phyloP scores from a whole-genome alignment of 2,113 vertebrate genomes.

The Antennarius striatus region DNA sequence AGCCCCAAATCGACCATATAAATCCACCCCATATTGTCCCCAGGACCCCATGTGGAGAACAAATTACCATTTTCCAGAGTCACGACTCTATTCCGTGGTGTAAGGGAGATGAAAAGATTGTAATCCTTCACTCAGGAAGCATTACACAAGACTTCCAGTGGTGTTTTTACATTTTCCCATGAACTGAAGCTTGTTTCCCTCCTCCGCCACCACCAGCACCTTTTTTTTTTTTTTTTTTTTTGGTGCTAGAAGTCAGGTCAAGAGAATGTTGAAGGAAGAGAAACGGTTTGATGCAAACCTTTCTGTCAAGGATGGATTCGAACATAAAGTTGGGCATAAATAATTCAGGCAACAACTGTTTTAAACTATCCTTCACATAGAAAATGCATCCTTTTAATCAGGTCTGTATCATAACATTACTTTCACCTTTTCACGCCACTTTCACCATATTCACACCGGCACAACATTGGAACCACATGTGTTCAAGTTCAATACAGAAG shows the following conservation, averaged over 20 bases:
- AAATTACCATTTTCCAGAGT: conserved; percentile 61
- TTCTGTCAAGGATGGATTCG: conserved; percentile 3
- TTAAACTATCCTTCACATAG: background rate
- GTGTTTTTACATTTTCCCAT: conserved; percentile 61
- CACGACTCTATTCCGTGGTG: conserved; percentile 37
- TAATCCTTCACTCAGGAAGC: conserved; percentile 42
- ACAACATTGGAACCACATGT: no score
- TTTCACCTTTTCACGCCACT: background rate
- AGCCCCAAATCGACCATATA: conserved; percentile 42
- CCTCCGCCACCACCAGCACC: background rate
- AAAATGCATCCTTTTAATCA: background rate
- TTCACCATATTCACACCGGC: no score
- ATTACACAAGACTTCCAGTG: conserved; percentile 45
- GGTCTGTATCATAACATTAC: background rate
- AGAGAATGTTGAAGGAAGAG: background rate
- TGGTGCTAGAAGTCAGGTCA: conserved; percentile 1
- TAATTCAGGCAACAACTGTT: background rate
- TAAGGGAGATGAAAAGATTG: conserved; percentile 39
- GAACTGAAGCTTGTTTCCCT: conserved; percentile 20
- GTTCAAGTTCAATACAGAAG: no score
- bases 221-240: background rate
- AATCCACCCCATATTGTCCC: conserved; percentile 53
- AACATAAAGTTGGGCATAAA: background rate
- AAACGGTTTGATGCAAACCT: conserved; percentile 27
- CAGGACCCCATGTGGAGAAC: conserved; percentile 56